Base-by-base conservation (phyloP, 2,113 vertebrate genomes). In the Hydropotes inermis region DNA sequence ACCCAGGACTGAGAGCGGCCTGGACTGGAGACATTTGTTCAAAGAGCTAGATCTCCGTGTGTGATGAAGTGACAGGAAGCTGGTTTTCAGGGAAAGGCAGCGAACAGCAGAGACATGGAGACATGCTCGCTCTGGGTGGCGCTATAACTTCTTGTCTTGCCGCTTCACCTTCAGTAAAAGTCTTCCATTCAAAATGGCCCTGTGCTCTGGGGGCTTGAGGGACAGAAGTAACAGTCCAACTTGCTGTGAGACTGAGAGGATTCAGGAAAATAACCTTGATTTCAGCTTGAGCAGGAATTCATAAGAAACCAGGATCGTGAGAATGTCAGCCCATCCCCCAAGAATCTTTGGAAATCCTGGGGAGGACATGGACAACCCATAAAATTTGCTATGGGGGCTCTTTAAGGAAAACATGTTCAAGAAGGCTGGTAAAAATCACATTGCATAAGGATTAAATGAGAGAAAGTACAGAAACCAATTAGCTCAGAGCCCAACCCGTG, bases 361-460 rank as follows among this genome's bases (percentile, higher is more conserved):
- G 45, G 25, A 55, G 57, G 96, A 84, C 33, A 89, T 12, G 50
- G 50, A 90, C 52, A 79, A 83, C 47, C 91, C 64, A 87, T 10
- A 89, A 33, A 78, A 61, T 89, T 78, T 55, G 82, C 30, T 93
- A 2, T 52, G 47, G n/a, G 70, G 50, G 60, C 36, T 79, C 50
- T 52, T 47, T 54, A 79, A 95, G 47, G 27, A 90, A 92, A 82
- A 45, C 23, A 39, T 36, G 58, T 88, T 60, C 67, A 52, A 93
- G 54, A 89, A 82, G 58, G 52, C 74, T 33, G 52, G 57, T 90
- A 92, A 94, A 92, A 96, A 60, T 95, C 88, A 94, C 47, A 50
- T 83, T 85, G 54, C 17, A 25, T 58, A 89, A 96, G 23, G 25
- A 78, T 87, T 84, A 79, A 57, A 90, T 33, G 85, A 97, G 36